Evolutionary conservation across 2,797 vertebrate genomes (phyloP).

Genomic region (Gymnoscopelus microlampas): DNA sequence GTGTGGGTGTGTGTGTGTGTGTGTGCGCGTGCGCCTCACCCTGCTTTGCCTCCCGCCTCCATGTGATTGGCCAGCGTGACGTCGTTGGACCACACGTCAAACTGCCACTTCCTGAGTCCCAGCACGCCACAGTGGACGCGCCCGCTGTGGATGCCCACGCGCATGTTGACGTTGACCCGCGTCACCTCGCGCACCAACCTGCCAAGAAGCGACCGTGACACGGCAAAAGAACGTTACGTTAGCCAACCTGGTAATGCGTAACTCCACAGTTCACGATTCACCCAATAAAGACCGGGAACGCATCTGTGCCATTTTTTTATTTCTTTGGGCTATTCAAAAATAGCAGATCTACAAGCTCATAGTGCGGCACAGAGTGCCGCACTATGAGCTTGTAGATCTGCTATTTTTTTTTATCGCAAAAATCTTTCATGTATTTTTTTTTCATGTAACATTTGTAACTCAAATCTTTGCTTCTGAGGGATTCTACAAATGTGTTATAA

Average conservation of each 20-base stretch:
- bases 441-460: no score
- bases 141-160: constrained; percentile 96
- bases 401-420: no score
- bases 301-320: no score
- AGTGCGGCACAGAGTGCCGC: no score
- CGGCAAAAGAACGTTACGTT: neutral
- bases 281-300: no score
- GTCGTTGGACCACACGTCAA: constrained; percentile 98
- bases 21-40: constrained; percentile 77
- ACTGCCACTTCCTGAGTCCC: constrained; percentile 97
- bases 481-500: no score
- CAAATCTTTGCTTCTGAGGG: no score
- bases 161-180: constrained; percentile 98
- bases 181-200: constrained; percentile 97
- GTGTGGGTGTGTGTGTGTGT: neutral
- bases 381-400: no score
- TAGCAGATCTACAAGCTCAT: no score
- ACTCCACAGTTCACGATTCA: no score
- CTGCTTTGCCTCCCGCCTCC: constrained; percentile 95
- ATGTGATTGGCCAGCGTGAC: constrained; percentile 97
- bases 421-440: no score
- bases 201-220: constrained; percentile 3
- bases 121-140: constrained; percentile 95
- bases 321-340: no score
- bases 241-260: neutral